Evolutionary conservation across 1,140 invertebrate genomes (phyloP).

Genomic region (Scaptomyza pallida): DNA sequence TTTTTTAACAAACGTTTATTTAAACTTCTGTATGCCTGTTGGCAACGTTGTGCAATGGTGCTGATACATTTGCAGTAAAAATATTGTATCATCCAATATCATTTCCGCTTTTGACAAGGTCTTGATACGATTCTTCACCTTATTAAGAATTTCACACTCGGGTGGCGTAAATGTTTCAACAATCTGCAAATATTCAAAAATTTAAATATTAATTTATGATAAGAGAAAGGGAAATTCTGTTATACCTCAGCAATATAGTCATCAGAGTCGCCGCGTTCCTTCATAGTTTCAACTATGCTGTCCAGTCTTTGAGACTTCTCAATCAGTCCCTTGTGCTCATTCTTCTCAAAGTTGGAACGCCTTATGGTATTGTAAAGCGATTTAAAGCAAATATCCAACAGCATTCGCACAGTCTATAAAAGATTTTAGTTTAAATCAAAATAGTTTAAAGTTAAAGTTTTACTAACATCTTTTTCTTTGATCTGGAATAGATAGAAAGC

Average conservation of each 20-base stretch:
- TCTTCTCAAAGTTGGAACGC: constrained; percentile 87
- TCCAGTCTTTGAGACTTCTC: constrained; percentile 94
- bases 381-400: constrained; percentile 91
- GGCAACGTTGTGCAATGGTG: constrained; percentile 71
- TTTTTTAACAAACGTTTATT: constrained; percentile 49
- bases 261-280: constrained; percentile 89
- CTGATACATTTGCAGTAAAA: constrained; percentile 88
- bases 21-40: constrained; percentile 61
- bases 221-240: not conserved
- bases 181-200: constrained; percentile 86
- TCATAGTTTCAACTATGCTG: constrained; percentile 90
- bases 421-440: constrained; percentile 1
- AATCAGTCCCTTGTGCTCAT: constrained; percentile 89
- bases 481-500: constrained; percentile 90
- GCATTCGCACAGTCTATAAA: constrained; percentile 88
- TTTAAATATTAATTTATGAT: not conserved
- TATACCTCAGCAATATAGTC: constrained; percentile 90
- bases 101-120: constrained; percentile 88
- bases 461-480: constrained; percentile 85
- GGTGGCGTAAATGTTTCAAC: constrained; percentile 91
- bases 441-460: not conserved
- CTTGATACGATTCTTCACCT: constrained; percentile 87
- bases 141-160: constrained; percentile 88
- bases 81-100: constrained; percentile 90
- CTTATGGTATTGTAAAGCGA: constrained; percentile 89